Conservation (phyloP, 2,113 vertebrate species). For the Corythornis madagascariensis region DNA sequence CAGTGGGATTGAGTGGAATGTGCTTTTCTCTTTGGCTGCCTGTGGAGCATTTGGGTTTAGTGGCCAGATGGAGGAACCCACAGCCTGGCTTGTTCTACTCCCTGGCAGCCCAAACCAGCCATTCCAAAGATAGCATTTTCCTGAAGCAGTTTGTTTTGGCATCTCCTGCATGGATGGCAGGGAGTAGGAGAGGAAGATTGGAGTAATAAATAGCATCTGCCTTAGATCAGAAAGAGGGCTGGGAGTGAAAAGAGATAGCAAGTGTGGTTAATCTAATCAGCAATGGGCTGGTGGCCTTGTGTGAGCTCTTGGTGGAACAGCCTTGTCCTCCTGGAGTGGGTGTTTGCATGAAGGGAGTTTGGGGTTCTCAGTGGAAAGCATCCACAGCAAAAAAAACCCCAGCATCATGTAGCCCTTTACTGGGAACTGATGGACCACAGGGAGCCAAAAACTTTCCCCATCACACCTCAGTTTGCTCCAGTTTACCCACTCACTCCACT, state of each 20-base stretch:
- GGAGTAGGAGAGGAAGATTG: neutral
- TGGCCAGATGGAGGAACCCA: constrained; percentile 2
- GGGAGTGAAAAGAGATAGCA: neutral
- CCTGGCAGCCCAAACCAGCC: neutral
- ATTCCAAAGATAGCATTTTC: neutral
- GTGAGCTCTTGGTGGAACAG: neutral
- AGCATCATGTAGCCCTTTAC: neutral
- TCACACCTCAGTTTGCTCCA: neutral
- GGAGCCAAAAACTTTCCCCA: neutral
- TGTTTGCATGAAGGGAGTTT: neutral
- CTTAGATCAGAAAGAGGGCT: neutral
- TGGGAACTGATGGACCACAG: neutral
- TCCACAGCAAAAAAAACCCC: neutral
- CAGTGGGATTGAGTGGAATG: neutral
- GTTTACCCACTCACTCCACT: neutral
- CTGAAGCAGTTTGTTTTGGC: constrained; percentile 29
- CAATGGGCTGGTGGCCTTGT: neutral
- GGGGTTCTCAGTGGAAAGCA: neutral
- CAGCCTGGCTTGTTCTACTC: neutral
- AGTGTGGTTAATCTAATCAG: neutral
- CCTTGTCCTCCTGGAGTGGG: neutral
- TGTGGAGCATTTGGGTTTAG: neutral
- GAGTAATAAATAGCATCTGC: neutral
- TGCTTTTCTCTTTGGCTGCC: neutral
- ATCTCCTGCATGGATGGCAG: neutral